A percentile compares a stretch with the other conserved stretches of the same genome.
phyloP scores from a whole-genome alignment of 2,113 vertebrate genomes.

The Acrocephalus kingi region DNA sequence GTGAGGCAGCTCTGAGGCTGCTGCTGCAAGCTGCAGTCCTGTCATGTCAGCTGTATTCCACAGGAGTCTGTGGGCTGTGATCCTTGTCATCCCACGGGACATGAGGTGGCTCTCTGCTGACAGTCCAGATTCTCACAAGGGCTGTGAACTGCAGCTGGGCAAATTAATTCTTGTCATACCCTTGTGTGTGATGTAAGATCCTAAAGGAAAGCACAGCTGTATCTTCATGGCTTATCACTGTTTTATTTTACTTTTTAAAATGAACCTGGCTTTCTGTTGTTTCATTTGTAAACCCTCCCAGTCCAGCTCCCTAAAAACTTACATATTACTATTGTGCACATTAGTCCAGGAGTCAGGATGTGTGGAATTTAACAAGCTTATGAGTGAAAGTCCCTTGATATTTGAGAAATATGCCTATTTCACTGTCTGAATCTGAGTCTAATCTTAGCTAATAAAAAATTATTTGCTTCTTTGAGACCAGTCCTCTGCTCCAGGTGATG shows the following conservation, averaged over 20 bases:
- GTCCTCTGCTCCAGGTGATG: background rate
- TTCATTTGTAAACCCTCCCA: background rate
- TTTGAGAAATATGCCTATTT: background rate
- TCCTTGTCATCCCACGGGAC: background rate
- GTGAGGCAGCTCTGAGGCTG: background rate
- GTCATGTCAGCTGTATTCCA: background rate
- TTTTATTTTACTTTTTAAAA: background rate
- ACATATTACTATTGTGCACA: rapidly evolving
- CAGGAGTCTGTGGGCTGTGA: background rate
- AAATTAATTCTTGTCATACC: background rate
- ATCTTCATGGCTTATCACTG: background rate
- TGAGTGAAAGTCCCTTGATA: background rate
- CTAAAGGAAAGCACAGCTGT: background rate
- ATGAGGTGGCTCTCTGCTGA: background rate
- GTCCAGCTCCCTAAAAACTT: background rate
- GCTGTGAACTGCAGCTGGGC: background rate
- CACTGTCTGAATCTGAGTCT: background rate
- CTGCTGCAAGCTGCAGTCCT: background rate
- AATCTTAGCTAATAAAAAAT: background rate
- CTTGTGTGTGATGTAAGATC: background rate
- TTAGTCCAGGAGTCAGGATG: background rate
- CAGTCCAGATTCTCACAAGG: background rate
- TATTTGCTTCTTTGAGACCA: background rate
- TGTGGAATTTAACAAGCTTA: background rate
- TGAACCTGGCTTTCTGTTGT: background rate